Conservation (phyloP, 2,888 invertebrate species). For the Drosophila atroscutellata region DNA sequence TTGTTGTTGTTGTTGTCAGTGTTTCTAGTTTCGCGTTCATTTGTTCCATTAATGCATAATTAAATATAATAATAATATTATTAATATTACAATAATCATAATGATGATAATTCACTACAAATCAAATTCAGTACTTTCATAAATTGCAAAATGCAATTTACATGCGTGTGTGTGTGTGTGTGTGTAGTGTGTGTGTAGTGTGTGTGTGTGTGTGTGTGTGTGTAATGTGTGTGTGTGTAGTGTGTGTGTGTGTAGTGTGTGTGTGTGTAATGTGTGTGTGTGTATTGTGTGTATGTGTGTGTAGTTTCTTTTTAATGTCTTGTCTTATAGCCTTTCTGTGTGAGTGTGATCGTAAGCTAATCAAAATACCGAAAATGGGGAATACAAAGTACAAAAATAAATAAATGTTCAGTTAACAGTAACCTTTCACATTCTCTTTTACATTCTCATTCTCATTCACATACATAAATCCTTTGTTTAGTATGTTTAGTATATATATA, state of each 20-base stretch:
- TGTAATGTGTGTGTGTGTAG: conserved; percentile 4
- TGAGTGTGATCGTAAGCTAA: conserved; percentile 19
- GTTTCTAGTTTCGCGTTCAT: conserved; percentile 36
- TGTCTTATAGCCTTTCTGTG: conserved; percentile 33
- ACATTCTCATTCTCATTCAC: conserved; percentile 15
- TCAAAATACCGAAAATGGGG: conserved; percentile 17
- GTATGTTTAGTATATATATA: conserved; percentile 20
- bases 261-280: conserved; percentile 5
- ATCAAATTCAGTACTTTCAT: conserved; percentile 64
- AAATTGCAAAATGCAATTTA: conserved; percentile 54
- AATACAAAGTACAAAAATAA: conserved; percentile 39
- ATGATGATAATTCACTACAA: conserved; percentile 42
- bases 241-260: conserved; percentile 13
- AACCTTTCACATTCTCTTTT: conserved; percentile 41
- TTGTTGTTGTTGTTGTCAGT: conserved; percentile 7
- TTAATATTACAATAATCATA: conserved; percentile 15
- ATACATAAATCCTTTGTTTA: conserved; percentile 14
- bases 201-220: conserved; percentile 11
- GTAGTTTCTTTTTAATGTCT: conserved; percentile 22
- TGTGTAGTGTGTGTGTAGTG: neutral
- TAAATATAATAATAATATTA: conserved; percentile 20
- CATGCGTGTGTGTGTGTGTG: conserved; percentile 15
- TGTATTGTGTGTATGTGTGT: conserved; percentile 8
- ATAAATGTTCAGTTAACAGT: conserved; percentile 57
- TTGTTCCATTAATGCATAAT: conserved; percentile 38